A percentile compares a stretch with the other conserved stretches of the same genome.
Conservation (phyloP, 1,140 invertebrate species). For the Globodera ellingtonae region DNA sequence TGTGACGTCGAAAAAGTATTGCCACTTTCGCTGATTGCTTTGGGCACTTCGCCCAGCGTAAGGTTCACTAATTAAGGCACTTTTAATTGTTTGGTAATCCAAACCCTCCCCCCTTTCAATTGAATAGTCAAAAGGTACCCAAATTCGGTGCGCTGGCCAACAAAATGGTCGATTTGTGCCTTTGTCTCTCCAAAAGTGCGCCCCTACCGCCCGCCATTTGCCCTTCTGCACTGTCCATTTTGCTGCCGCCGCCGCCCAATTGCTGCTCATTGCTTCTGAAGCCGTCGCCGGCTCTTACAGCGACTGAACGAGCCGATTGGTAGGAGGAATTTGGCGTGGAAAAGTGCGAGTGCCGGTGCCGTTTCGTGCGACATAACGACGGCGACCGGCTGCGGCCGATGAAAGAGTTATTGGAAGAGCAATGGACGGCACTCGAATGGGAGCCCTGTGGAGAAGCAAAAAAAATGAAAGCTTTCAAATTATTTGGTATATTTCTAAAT, state of each 20-base stretch:
- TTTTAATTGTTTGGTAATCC: background rate
- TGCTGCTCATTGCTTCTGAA: background rate
- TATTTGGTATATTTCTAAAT: background rate
- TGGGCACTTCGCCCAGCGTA: background rate
- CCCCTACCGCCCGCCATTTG: background rate
- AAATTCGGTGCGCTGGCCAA: slow-evolving; percentile 3
- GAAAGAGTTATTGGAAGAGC: background rate
- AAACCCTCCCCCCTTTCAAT: background rate
- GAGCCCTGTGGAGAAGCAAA: background rate
- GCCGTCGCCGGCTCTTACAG: background rate
- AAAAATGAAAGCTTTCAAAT: background rate
- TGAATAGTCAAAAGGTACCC: background rate
- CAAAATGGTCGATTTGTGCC: background rate
- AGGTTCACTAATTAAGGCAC: background rate
- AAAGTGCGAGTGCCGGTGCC: slow-evolving; percentile 2
- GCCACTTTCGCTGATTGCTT: background rate
- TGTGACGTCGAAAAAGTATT: background rate
- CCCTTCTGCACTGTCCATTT: background rate
- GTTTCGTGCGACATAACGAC: background rate
- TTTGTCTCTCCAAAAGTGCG: background rate
- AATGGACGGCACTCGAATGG: background rate
- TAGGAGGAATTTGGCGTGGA: slow-evolving; percentile 8
- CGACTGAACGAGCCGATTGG: slow-evolving; percentile 1
- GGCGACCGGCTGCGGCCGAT: background rate
- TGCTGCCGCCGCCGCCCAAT: no score